Conservation (phyloP, 37 sponge, comb jelly and placozoan genomes). For the Chondrilla cf. caribensis region DNA sequence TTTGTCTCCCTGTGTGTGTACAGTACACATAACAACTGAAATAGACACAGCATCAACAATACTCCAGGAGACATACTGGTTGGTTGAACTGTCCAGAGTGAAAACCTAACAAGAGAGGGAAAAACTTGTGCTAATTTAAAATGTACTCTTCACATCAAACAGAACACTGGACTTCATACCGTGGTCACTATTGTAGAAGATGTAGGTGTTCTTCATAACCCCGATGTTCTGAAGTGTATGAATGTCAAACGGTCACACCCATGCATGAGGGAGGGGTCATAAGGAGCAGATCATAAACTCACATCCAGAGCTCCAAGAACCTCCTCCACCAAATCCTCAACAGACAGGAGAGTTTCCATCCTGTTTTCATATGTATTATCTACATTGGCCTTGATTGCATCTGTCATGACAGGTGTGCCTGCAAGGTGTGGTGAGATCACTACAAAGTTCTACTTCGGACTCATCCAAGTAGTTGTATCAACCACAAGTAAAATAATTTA, state of each 20-base stretch:
- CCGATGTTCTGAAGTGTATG: conserved; percentile 25
- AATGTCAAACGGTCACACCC: no score
- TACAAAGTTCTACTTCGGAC: no score
- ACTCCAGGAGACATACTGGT: conserved; percentile 53
- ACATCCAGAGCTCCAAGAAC: conserved; percentile 57
- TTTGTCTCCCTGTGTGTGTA: conserved; percentile 63
- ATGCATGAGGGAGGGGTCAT: no score
- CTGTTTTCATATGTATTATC: conserved; percentile 51
- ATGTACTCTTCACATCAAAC: background rate
- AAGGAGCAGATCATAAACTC: no score
- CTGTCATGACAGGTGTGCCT: conserved; percentile 68
- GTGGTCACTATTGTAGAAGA: conserved; percentile 87
- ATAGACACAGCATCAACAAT: no score
- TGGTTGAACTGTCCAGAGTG: conserved; percentile 85
- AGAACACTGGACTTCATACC: conserved; percentile 31
- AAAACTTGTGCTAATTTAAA: background rate
- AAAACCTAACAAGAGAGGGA: conserved; percentile 41
- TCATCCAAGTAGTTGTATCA: no score
- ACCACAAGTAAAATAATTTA: no score
- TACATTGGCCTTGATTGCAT: conserved; percentile 2
- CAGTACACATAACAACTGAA: background rate
- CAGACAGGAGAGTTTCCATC: conserved; percentile 63
- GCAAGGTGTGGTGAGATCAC: no score
- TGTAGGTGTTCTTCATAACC: conserved; percentile 69
- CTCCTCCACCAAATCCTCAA: conserved; percentile 62